Evolutionary conservation across 2,797 vertebrate genomes (phyloP).

Genomic region (Phalanger gymnotis): DNA sequence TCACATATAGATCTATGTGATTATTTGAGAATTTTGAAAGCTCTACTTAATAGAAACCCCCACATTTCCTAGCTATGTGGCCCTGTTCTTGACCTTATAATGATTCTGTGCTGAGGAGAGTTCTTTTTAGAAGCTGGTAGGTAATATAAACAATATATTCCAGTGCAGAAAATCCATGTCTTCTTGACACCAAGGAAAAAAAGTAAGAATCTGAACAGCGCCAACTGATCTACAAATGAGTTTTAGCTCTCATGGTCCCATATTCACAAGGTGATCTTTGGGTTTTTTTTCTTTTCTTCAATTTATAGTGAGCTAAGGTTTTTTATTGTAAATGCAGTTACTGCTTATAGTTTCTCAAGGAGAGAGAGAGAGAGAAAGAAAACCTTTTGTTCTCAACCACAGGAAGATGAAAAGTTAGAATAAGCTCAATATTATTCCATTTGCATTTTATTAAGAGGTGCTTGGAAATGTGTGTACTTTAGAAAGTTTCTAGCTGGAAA

Average conservation of each 20-base stretch:
- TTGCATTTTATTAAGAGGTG: background rate
- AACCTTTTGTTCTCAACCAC: background rate
- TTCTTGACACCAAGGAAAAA: background rate
- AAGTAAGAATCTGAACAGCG: constrained; percentile 7
- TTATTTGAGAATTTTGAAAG: background rate
- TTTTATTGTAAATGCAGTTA: background rate
- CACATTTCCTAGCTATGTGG: background rate
- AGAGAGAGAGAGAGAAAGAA: background rate
- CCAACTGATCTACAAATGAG: background rate
- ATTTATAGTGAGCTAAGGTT: background rate
- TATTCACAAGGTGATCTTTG: background rate
- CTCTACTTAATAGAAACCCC: background rate
- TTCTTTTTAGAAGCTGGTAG: background rate
- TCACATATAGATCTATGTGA: background rate
- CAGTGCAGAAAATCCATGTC: background rate
- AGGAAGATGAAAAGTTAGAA: background rate
- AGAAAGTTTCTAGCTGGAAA: background rate
- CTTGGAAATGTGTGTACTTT: background rate
- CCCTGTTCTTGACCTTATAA: background rate
- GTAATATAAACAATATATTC: background rate
- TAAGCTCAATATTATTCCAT: background rate
- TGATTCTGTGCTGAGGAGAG: background rate
- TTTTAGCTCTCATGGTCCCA: background rate
- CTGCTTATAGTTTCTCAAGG: background rate
- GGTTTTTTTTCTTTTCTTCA: constrained; percentile 13